Conservation (phyloP, 37 sponge, comb jelly and placozoan species). For the Eunapius fragilis region DNA sequence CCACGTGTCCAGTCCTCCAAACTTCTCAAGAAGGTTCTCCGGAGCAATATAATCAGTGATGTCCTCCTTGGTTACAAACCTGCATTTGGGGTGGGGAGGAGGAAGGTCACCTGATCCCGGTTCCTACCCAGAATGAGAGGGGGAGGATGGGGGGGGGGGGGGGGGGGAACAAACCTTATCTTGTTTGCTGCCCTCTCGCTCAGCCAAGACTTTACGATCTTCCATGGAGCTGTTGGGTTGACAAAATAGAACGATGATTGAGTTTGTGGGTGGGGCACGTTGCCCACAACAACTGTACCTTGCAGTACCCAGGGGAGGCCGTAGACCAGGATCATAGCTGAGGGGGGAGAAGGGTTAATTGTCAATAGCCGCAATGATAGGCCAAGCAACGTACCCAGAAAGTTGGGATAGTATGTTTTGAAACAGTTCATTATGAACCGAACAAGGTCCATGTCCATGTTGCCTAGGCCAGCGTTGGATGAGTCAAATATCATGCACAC, state of each 20-base stretch:
- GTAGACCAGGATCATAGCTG: slow-evolving; percentile 70
- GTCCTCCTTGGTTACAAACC: slow-evolving; percentile 71
- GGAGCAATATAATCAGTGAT: slow-evolving; percentile 59
- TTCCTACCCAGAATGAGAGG: too few relatives aligned
- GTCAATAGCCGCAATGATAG: not conserved
- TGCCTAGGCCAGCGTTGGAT: slow-evolving; percentile 66
- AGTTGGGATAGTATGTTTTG: slow-evolving; percentile 77
- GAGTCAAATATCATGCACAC: slow-evolving; percentile 81
- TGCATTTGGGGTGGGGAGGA: slow-evolving; percentile 2
- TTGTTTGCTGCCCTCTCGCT: slow-evolving; percentile 57
- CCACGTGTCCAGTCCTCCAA: slow-evolving; percentile 79
- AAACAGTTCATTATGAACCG: slow-evolving; percentile 77
- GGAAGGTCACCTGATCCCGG: not conserved
- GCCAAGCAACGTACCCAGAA: slow-evolving; percentile 37
- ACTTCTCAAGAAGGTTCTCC: slow-evolving; percentile 63
- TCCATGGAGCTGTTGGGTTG: slow-evolving; percentile 80
- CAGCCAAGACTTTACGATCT: slow-evolving; percentile 80
- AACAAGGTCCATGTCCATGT: slow-evolving; percentile 86
- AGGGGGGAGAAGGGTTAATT: not conserved
- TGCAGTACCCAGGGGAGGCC: slow-evolving; percentile 88
- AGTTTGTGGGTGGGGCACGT: not conserved
- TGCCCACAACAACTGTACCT: slow-evolving; percentile 40
- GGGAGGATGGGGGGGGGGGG: not conserved
- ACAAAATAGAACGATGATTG: not conserved
- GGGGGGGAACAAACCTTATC: slow-evolving; percentile 63